Base-by-base conservation (phyloP, 2,113 vertebrate species). In the Thermophis baileyi region DNA sequence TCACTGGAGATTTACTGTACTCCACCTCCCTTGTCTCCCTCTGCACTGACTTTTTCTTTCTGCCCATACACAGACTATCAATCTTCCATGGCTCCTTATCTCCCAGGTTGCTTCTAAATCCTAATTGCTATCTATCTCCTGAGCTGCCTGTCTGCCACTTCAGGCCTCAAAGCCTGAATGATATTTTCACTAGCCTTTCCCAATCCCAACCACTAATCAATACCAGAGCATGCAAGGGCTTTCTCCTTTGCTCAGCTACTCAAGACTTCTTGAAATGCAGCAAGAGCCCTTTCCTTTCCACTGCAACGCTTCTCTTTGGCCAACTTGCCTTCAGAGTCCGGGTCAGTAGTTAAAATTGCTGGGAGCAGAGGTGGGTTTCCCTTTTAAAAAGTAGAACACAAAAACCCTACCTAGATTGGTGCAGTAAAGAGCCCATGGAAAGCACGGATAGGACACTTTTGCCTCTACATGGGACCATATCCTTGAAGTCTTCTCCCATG, bases 11-110 rank as follows among this genome's bases (percentile, higher is more conserved):
- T 96, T 97, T 96, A 96, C 96, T 93, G 93, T 94, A 94, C 20
- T 96, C 96, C 96, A 96, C 96, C 96, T 96, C 96, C 96, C 95
- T 96, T 95, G 53, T 92, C 96, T 96, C 94, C 93, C 95, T 92
- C 74, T 89, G 87, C 95, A 95, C 94, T 95, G 55, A 27, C 92
- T 95, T 94, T 94, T 96, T 95, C 97, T 96, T 96, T 93, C 96
- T 96, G 96, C 96, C 95, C 95, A 96, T 95, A 96, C 22, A 97
- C 95, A 96, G 94, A 91, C 96, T 95, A 95, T 97, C 97, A 97
- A 97, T 97, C 95, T 96, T 97, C 95, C 6, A 94, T 94, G 96
- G 95, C 95, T 97, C 95, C 96, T 96, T 97, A 96, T 97, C 96
- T 96, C 96, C 93, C 95, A 90, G 95, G 89, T 94, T 96, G 96